A percentile compares a stretch with the other conserved stretches of the same genome.
These are phyloP conservation scores for Meandrina meandrites DNA, from an alignment of 92 coral and sea anemone genomes.

Conservation along the genomic window DNA sequence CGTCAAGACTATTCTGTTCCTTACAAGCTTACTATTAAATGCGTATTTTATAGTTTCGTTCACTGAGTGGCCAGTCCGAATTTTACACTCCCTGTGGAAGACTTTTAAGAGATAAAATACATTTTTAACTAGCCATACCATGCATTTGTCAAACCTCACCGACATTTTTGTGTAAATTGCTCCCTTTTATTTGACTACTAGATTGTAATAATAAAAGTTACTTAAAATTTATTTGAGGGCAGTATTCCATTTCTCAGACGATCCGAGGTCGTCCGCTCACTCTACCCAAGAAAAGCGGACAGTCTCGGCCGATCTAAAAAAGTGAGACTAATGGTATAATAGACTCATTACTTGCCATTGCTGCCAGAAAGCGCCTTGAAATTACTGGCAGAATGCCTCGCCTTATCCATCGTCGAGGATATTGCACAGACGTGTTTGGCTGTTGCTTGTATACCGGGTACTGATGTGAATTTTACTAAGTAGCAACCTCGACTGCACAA, in stretches of 20 bases:
- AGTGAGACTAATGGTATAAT: background rate
- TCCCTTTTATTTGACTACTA: background rate
- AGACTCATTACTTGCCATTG: background rate
- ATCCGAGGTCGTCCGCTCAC: background rate
- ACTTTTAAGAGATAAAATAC: background rate
- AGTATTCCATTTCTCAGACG: background rate
- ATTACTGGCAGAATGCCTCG: background rate
- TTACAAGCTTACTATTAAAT: conserved; percentile 27
- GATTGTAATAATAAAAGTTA: background rate
- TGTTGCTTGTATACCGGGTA: too few relatives aligned
- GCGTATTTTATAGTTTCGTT: conserved; percentile 12
- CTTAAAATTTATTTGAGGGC: background rate
- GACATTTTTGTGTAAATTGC: background rate
- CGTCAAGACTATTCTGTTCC: background rate
- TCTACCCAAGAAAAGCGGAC: too few relatives aligned
- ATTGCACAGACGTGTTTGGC: too few relatives aligned
- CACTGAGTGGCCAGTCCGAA: conserved; percentile 31
- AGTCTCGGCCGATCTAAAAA: background rate
- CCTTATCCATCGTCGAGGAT: too few relatives aligned
- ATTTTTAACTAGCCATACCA: background rate
- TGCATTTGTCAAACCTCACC: background rate
- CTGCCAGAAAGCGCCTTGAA: background rate
- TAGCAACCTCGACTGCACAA: too few relatives aligned
- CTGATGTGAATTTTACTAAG: too few relatives aligned
- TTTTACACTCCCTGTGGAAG: background rate